Evolutionary conservation across 2,888 invertebrate genomes (phyloP).

Genomic region (Phania funesta): DNA sequence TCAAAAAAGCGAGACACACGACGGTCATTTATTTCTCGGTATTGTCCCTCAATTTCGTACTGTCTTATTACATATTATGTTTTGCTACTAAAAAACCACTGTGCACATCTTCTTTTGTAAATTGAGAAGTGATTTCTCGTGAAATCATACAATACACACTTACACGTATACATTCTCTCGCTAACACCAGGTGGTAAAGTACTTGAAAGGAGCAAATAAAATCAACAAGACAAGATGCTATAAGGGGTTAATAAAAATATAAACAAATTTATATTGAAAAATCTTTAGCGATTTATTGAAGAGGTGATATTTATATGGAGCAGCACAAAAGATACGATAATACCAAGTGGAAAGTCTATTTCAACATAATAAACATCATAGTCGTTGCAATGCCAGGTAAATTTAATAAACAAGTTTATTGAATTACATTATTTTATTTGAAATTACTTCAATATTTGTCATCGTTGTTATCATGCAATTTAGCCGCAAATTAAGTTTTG

Average conservation of each 20-base stretch:
- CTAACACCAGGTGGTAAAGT: conserved; percentile 8
- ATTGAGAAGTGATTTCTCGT: conserved; percentile 60
- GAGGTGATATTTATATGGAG: neutral
- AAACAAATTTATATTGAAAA: conserved; percentile 41
- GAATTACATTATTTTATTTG: conserved; percentile 64
- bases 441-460: conserved; percentile 52
- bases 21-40: too few relatives aligned
- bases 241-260: conserved; percentile 61
- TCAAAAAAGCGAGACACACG: too few relatives aligned
- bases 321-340: conserved; percentile 7
- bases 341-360: conserved; percentile 20
- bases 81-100: too few relatives aligned
- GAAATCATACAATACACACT: conserved; percentile 24
- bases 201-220: conserved; percentile 37
- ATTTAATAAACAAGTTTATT: conserved; percentile 63
- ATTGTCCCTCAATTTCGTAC: too few relatives aligned
- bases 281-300: neutral
- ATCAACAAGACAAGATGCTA: conserved; percentile 53
- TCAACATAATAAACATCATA: conserved; percentile 31
- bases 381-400: conserved; percentile 50
- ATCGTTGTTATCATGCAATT: conserved; percentile 56
- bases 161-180: neutral
- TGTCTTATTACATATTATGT: too few relatives aligned
- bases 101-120: conserved; percentile 34
- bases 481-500: conserved; percentile 64